Evolutionary conservation across 2,113 vertebrate species (phyloP).

Genomic region (Psammodynastes pulverulentus): DNA sequence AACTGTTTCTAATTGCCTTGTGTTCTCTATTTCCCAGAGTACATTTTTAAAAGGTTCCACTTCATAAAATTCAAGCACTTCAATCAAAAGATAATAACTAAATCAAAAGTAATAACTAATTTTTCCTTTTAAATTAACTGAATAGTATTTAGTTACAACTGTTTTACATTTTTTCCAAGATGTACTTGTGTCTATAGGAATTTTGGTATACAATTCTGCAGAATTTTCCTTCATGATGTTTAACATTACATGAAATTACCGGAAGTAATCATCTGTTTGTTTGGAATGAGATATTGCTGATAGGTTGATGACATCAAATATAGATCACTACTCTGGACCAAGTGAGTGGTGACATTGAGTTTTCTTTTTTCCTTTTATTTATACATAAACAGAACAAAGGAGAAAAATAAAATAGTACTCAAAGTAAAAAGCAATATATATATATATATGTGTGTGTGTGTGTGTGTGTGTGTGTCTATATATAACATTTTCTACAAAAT

Average conservation of each 20-base stretch:
- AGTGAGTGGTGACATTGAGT: background rate
- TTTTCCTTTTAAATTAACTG: background rate
- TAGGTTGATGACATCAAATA: background rate
- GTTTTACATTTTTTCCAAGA: background rate
- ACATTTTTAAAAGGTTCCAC: background rate
- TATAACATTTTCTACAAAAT: background rate
- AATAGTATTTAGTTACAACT: background rate
- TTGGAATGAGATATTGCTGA: background rate
- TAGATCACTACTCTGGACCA: background rate
- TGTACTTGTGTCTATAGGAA: background rate
- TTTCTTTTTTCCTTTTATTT: background rate
- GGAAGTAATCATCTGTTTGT: background rate
- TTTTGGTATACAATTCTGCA: background rate
- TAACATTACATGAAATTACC: background rate
- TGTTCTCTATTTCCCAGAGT: background rate
- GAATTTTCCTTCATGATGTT: background rate
- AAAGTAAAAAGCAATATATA: background rate
- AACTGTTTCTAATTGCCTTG: background rate
- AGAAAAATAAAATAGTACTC: background rate
- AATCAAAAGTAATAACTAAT: background rate
- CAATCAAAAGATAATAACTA: background rate
- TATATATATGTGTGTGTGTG: no score
- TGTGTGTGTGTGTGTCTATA: no score
- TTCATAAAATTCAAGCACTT: background rate
- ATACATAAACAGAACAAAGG: background rate